phyloP scores from a whole-genome alignment of 2,797 vertebrate genomes.

The Eidolon dupreanum region DNA sequence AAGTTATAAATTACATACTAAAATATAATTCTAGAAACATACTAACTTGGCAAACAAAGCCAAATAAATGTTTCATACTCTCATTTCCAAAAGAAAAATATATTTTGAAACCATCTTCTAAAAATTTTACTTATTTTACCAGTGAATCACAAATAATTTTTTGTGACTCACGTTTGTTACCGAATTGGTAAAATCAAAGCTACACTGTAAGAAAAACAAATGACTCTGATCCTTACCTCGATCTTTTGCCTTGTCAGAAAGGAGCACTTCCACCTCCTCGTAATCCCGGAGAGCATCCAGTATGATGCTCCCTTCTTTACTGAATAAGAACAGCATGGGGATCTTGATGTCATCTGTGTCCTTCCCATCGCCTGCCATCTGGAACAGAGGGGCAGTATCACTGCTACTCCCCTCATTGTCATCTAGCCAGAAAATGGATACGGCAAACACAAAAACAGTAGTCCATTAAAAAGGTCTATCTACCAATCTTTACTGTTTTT shows the following conservation, averaged over 20 bases:
- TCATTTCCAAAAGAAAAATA: slow-evolving; percentile 28
- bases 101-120: slow-evolving; percentile 22
- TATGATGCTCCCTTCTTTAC: slow-evolving; percentile 98
- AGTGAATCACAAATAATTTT: not conserved
- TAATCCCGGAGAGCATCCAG: slow-evolving; percentile 95
- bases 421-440: slow-evolving; percentile 85
- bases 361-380: slow-evolving; percentile 98
- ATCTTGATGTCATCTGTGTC: slow-evolving; percentile 95
- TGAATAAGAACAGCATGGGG: slow-evolving; percentile 97
- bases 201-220: not conserved
- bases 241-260: slow-evolving; percentile 97
- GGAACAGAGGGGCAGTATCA: slow-evolving; percentile 98
- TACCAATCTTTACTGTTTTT: not conserved
- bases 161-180: not conserved
- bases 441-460: not conserved
- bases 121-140: slow-evolving; percentile 40
- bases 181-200: not conserved
- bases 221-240: slow-evolving; percentile 89
- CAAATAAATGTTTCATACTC: slow-evolving; percentile 36
- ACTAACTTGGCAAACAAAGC: not conserved
- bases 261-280: slow-evolving; percentile 95
- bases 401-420: slow-evolving; percentile 99
- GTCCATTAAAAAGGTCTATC: not conserved
- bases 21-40: not conserved
- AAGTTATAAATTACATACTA: not conserved